Percentiles rank a stretch among this genome's conserved stretches.
Evolutionary conservation across 2,888 invertebrate species (phyloP).

Genomic region (Sclerodermus sp.): DNA sequence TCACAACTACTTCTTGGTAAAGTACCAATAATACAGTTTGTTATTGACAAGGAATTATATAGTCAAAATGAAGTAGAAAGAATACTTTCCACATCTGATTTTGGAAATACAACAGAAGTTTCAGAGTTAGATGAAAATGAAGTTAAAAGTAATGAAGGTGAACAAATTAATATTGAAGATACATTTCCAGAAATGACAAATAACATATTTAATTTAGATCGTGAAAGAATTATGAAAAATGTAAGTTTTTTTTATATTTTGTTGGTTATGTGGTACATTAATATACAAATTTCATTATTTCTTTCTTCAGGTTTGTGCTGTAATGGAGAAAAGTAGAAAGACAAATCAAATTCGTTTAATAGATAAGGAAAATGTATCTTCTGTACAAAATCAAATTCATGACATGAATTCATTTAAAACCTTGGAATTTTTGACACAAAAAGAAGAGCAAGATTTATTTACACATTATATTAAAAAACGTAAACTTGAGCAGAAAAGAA

Average conservation of each 20-base stretch:
- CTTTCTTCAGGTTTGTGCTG: slow-evolving; percentile 41
- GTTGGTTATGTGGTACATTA: slow-evolving; percentile 10
- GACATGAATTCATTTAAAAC: slow-evolving; percentile 14
- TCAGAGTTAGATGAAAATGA: slow-evolving; percentile 10
- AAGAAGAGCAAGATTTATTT: slow-evolving; percentile 60
- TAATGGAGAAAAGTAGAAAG: slow-evolving; percentile 46
- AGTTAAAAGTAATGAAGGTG: no score
- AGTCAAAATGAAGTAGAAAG: slow-evolving; percentile 64
- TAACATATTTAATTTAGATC: slow-evolving; percentile 72
- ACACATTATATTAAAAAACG: slow-evolving; percentile 62
- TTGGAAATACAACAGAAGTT: slow-evolving; percentile 56
- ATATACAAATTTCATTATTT: slow-evolving; percentile 10
- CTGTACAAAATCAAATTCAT: not conserved
- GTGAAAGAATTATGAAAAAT: slow-evolving; percentile 64
- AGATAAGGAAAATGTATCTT: not conserved
- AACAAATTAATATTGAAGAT: slow-evolving; percentile 48
- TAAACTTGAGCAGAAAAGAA: slow-evolving; percentile 50
- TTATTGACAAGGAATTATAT: slow-evolving; percentile 68
- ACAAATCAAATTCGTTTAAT: slow-evolving; percentile 30
- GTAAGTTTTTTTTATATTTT: slow-evolving; percentile 33
- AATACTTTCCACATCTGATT: slow-evolving; percentile 66
- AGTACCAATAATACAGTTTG: slow-evolving; percentile 74
- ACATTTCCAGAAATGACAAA: slow-evolving; percentile 71
- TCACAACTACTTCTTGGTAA: slow-evolving; percentile 75
- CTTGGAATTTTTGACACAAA: slow-evolving; percentile 25